These are phyloP conservation scores for Leptopilina clavipes DNA, from an alignment of 1,140 invertebrate genomes.

Conservation along the genomic window DNA sequence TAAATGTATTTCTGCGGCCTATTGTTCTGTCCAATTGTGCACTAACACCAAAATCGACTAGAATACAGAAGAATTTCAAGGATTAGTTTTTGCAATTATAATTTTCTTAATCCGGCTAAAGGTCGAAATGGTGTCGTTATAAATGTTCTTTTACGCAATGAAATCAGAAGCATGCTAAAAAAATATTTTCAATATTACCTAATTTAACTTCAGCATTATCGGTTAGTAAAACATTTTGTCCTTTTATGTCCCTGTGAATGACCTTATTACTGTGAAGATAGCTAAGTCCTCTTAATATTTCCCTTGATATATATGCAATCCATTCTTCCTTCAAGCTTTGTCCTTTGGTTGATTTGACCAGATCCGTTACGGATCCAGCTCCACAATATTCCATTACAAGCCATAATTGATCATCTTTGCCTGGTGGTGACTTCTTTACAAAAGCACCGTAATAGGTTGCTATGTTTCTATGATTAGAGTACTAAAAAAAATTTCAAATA, in stretches of 20 bases:
- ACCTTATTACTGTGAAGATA: slow-evolving; percentile 99
- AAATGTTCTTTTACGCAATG: too few species aligned
- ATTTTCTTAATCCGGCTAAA: too few species aligned
- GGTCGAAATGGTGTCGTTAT: too few species aligned
- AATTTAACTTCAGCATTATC: slow-evolving; percentile 99
- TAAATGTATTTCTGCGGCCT: slow-evolving; percentile 98
- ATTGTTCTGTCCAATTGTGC: slow-evolving; percentile 99
- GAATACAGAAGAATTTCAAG: slow-evolving; percentile 50
- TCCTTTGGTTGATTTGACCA: slow-evolving; percentile 99
- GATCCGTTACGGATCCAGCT: slow-evolving; percentile 98
- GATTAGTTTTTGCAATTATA: too few species aligned
- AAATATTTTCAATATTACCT: slow-evolving; percentile 78
- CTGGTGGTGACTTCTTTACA: slow-evolving; percentile 98
- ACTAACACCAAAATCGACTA: slow-evolving; percentile 99
- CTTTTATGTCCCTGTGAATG: slow-evolving; percentile 99
- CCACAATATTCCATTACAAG: slow-evolving; percentile 99
- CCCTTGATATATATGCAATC: slow-evolving; percentile 99
- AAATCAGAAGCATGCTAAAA: too few species aligned
- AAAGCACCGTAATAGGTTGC: slow-evolving; percentile 99
- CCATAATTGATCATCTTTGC: slow-evolving; percentile 99
- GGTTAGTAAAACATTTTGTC: slow-evolving; percentile 99
- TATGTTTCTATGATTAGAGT: slow-evolving; percentile 99
- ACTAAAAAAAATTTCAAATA: slow-evolving; percentile 77
- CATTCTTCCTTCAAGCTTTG: slow-evolving; percentile 99
- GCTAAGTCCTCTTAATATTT: slow-evolving; percentile 96